Evolutionary conservation across 2,797 vertebrate species (phyloP), one percentile per base, ranked within the genome.

Genomic region (Pelochelys cantorii): DNA sequence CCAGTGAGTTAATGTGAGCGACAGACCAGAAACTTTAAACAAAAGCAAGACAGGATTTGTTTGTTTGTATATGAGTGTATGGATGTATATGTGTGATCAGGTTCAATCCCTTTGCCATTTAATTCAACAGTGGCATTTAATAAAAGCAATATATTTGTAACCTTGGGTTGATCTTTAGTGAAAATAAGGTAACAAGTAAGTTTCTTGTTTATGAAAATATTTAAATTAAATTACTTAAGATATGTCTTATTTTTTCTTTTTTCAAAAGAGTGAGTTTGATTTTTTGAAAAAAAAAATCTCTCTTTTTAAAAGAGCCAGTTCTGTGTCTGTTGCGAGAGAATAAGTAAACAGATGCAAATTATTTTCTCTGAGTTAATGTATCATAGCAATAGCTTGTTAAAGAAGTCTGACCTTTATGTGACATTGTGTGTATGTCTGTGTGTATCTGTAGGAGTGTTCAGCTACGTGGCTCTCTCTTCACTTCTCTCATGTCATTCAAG

Each of bases 391-490:
- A 85, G 55, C 5, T 3, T 31, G 4, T 53, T 90, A n/a, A 83
- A 60, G 53, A 81, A 89, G 15, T 81, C 42, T 89, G 74, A 90
- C 29, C 57, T 94, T 90, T 94, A 84, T 59, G 27, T 88, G 62
- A 62, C 34, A 81, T 15, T 1, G 11, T 62, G 85, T 42, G 22
- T 82, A 5, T 48, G 59, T 4, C 62, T 68, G 75, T 91, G 54
- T 80, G n/a, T 83, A 92, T 37, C 22, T 85, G 80, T 68, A 87
- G 4, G 17, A 93, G 34, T 60, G 79, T 68, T 89, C 90, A 57
- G 22, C 13, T 93, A 11, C 53, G 7, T 53, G 84, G 20, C 48
- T 9, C 37, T 87, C 6, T 79, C 81, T 79, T 83, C 48, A 25
- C 60, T 82, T 14, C 82, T 57, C 84, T 42, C 18, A 11, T 71